phyloP scores from a whole-genome alignment of 2,888 invertebrate species.

The Chymomyza amoena region DNA sequence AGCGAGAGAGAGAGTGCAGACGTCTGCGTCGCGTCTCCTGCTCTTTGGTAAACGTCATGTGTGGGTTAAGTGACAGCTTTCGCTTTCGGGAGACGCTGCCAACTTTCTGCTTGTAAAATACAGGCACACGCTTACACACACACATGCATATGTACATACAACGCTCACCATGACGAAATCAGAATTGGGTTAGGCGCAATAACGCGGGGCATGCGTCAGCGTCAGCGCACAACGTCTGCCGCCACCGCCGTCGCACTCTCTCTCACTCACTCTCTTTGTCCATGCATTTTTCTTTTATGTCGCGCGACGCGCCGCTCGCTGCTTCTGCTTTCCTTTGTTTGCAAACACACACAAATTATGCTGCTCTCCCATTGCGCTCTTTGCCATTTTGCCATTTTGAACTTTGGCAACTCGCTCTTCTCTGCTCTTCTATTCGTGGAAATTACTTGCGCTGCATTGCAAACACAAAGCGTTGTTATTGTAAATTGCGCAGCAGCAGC shows the following conservation, averaged over 20 bases:
- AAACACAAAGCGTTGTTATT: too few relatives aligned
- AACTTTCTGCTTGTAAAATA: background rate
- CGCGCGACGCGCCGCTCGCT: too few relatives aligned
- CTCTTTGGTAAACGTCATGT: too few relatives aligned
- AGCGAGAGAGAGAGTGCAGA: too few relatives aligned
- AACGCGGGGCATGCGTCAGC: background rate
- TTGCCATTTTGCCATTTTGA: background rate
- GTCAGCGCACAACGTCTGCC: background rate
- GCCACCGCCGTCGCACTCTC: too few relatives aligned
- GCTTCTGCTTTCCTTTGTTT: background rate
- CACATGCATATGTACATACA: background rate
- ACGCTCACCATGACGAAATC: background rate
- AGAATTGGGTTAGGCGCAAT: background rate
- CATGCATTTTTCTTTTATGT: background rate
- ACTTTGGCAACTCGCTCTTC: background rate
- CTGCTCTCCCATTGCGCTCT: conserved; percentile 13
- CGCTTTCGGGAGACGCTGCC: background rate
- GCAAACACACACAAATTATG: conserved; percentile 22
- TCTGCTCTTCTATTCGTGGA: too few relatives aligned
- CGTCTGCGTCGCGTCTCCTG: too few relatives aligned
- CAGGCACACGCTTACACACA: background rate
- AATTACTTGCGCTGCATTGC: too few relatives aligned
- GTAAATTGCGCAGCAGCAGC: background rate
- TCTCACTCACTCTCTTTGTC: too few relatives aligned
- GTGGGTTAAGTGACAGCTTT: background rate